These are phyloP conservation scores for Achlya flavicornis DNA, from an alignment of 2,888 invertebrate genomes.

Conservation along the genomic window DNA sequence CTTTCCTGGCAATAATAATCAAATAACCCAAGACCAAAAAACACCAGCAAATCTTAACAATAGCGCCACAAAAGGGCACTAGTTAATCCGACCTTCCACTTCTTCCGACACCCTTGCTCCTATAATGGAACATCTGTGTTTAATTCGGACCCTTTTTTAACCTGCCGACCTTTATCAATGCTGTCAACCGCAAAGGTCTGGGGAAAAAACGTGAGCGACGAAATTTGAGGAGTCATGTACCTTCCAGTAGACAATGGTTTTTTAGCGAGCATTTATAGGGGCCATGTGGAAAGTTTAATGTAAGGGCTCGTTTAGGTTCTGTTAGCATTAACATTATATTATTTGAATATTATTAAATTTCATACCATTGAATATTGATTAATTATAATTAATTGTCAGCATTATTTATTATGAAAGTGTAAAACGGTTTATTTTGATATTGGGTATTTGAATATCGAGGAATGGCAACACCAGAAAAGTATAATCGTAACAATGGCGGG, in stretches of 20 bases:
- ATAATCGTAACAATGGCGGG: too few relatives aligned
- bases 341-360: too few relatives aligned
- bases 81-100: conserved; percentile 12
- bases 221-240: conserved; percentile 15
- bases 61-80: conserved; percentile 10
- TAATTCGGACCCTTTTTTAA: conserved; percentile 31
- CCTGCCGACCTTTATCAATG: conserved; percentile 34
- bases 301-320: background rate
- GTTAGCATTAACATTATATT: too few relatives aligned
- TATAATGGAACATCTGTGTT: conserved; percentile 47
- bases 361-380: too few relatives aligned
- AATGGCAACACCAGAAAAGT: too few relatives aligned
- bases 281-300: background rate
- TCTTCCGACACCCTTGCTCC: conserved; percentile 22
- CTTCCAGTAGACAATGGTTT: conserved; percentile 10
- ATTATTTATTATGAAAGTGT: too few relatives aligned
- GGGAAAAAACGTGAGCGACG: conserved; percentile 18
- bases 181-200: conserved; percentile 42
- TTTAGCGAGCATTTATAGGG: background rate
- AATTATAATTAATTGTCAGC: too few relatives aligned
- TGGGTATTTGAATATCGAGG: too few relatives aligned
- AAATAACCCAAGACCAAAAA: background rate
- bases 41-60: background rate
- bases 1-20: background rate
- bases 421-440: too few relatives aligned